phyloP scores from a whole-genome alignment of 2,888 invertebrate species.

The Hirtodrosophila trivittata region DNA sequence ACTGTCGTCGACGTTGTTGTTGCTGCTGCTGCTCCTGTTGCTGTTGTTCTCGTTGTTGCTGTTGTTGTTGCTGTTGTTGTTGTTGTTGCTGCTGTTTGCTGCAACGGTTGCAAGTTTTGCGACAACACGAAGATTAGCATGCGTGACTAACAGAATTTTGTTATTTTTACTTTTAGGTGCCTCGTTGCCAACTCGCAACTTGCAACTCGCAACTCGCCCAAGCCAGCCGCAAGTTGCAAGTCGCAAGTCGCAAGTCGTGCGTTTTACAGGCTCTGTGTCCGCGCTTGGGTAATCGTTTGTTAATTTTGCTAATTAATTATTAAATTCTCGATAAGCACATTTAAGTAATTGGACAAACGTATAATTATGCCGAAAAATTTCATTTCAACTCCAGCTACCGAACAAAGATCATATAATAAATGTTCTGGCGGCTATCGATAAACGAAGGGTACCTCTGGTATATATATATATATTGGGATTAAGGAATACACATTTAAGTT shows the following conservation, averaged over 20 bases:
- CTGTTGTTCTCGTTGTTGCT: slow-evolving; percentile 28
- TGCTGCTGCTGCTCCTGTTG: neutral
- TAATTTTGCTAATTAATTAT: slow-evolving; percentile 83
- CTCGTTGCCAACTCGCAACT: neutral
- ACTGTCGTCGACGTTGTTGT: slow-evolving; percentile 33
- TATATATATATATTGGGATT: no score
- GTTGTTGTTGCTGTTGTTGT: slow-evolving; percentile 34
- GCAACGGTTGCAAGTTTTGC: slow-evolving; percentile 72
- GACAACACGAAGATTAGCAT: slow-evolving; percentile 80
- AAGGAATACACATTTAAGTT: no score
- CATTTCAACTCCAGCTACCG: neutral
- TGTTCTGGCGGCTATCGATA: no score
- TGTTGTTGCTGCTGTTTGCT: slow-evolving; percentile 43
- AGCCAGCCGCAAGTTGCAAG: no score
- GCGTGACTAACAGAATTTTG: slow-evolving; percentile 81
- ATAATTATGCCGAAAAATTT: slow-evolving; percentile 6
- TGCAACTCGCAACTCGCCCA: no score
- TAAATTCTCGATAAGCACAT: slow-evolving; percentile 77
- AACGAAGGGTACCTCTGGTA: no score
- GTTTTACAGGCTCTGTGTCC: slow-evolving; percentile 40
- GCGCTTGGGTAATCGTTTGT: slow-evolving; percentile 80
- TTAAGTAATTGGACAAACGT: slow-evolving; percentile 74
- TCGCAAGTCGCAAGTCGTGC: slow-evolving; percentile 54
- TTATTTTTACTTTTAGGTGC: slow-evolving; percentile 48
- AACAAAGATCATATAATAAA: neutral